phyloP scores from a whole-genome alignment of 2,113 vertebrate genomes.

The Mixornis gularis region DNA sequence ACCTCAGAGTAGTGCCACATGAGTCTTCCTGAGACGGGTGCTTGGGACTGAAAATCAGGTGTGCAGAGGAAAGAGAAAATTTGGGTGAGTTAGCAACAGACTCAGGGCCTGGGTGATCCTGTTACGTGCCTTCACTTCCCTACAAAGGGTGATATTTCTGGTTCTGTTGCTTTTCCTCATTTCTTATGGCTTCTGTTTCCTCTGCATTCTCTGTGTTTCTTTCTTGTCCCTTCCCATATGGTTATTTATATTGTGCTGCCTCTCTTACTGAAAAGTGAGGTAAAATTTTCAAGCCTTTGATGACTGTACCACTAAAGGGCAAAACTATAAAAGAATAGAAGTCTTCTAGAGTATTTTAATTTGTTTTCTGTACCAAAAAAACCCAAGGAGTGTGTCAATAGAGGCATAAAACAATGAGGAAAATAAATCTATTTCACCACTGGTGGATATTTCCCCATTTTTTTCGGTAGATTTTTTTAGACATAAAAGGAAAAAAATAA shows the following conservation, averaged over 20 bases:
- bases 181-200: neutral
- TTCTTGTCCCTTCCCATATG: neutral
- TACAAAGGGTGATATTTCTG: neutral
- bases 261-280: neutral
- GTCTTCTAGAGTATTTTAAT: neutral
- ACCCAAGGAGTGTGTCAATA: neutral
- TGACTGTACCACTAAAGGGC: neutral
- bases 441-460: neutral
- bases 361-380: neutral
- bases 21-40: neutral
- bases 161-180: neutral
- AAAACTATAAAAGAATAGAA: neutral
- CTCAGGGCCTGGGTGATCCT: neutral
- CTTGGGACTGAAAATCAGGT: neutral
- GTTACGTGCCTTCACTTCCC: neutral
- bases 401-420: constrained; percentile 10
- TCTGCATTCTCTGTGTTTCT: neutral
- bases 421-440: neutral
- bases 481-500: neutral
- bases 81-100: neutral
- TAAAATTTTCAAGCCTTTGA: neutral
- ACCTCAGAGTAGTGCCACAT: neutral
- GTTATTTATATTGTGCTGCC: neutral
- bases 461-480: neutral
- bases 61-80: neutral